These are phyloP conservation scores for Alosa alosa DNA, from an alignment of 2,113 vertebrate genomes.

Conservation along the genomic window DNA sequence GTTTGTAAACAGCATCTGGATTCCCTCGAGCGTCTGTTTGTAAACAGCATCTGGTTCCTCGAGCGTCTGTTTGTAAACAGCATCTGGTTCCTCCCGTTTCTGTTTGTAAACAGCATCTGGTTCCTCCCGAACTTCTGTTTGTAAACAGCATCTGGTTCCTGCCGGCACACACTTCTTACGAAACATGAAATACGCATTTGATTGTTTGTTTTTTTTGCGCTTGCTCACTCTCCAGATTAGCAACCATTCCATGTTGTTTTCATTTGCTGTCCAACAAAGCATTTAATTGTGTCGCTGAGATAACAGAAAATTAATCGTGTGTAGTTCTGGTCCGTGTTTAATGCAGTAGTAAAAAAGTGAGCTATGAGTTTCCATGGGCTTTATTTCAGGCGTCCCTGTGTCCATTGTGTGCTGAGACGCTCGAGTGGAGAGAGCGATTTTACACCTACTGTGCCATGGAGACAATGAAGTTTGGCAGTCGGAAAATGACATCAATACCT, in stretches of 20 bases:
- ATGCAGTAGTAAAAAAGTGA: conserved; percentile 36
- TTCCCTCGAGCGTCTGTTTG: too few relatives aligned
- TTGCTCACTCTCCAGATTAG: conserved; percentile 33
- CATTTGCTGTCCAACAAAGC: conserved; percentile 44
- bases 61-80: too few relatives aligned
- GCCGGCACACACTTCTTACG: not conserved
- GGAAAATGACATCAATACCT: conserved; percentile 6
- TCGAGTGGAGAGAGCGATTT: not conserved
- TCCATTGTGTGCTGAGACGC: not conserved
- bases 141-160: too few relatives aligned
- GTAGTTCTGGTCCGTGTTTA: conserved; percentile 41
- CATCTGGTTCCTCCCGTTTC: too few relatives aligned
- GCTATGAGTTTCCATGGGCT: conserved; percentile 35
- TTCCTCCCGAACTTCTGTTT: too few relatives aligned
- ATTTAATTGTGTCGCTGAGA: conserved; percentile 38
- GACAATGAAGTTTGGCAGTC: conserved; percentile 14
- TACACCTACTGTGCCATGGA: not conserved
- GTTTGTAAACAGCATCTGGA: too few relatives aligned
- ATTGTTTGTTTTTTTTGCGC: conserved; percentile 32
- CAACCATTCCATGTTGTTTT: conserved; percentile 37
- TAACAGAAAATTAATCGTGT: conserved; percentile 42
- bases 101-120: too few relatives aligned
- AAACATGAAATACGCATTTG: conserved; percentile 25
- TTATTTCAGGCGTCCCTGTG: conserved; percentile 24
- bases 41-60: too few relatives aligned